These are phyloP conservation scores for Danionella dracula DNA, from an alignment of 2,797 vertebrate genomes.

Conservation along the genomic window DNA sequence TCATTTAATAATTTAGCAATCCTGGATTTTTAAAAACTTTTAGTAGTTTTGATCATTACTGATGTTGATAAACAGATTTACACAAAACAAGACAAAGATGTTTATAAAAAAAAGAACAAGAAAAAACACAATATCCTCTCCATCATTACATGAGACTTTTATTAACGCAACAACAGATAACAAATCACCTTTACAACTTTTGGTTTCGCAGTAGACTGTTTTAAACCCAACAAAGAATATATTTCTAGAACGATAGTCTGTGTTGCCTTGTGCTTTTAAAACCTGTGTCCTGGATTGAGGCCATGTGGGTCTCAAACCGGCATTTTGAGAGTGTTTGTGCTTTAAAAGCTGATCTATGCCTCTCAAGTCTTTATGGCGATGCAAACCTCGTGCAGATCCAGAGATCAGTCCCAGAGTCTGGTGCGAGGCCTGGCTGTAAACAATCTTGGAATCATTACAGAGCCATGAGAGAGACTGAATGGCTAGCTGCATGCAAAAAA, in stretches of 20 bases:
- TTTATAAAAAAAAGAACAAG: background rate
- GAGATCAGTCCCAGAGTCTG: slow-evolving; percentile 12
- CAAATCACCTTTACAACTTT: slow-evolving; percentile 17
- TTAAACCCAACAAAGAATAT: slow-evolving; percentile 24
- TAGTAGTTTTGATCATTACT: no score
- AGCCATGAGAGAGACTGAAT: background rate
- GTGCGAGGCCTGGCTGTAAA: background rate
- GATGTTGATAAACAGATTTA: no score
- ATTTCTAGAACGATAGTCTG: slow-evolving; percentile 24
- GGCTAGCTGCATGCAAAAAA: background rate
- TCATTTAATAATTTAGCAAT: no score
- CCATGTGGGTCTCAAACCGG: slow-evolving; percentile 32
- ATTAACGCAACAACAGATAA: slow-evolving; percentile 43
- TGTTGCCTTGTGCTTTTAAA: slow-evolving; percentile 46
- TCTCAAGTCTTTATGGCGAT: background rate
- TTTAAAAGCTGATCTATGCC: slow-evolving; percentile 25
- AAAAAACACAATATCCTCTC: background rate
- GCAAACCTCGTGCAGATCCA: slow-evolving; percentile 1
- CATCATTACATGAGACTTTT: slow-evolving; percentile 41
- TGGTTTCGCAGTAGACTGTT: slow-evolving; percentile 15
- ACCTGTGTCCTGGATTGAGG: slow-evolving; percentile 47
- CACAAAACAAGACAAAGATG: no score
- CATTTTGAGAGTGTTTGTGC: slow-evolving; percentile 35
- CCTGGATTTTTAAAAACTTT: no score
- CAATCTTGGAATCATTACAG: slow-evolving; percentile 1